phyloP scores from a whole-genome alignment of 1,140 invertebrate genomes.

The Drosophila sucinea region DNA sequence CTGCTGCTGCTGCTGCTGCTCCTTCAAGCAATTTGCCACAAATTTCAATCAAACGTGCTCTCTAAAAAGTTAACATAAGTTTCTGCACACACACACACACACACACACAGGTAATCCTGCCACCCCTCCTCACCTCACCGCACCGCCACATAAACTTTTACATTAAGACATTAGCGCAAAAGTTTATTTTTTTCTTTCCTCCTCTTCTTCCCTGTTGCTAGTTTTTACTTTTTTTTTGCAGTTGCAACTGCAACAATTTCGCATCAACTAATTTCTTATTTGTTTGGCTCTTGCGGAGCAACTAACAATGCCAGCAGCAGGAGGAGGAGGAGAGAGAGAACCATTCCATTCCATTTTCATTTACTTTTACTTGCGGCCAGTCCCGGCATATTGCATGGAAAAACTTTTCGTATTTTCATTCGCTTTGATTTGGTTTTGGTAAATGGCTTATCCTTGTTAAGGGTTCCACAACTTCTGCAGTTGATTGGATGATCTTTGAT shows the following conservation, averaged over 20 bases:
- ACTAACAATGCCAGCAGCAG: slow-evolving; percentile 31
- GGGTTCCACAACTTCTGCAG: slow-evolving; percentile 34
- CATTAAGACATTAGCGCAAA: slow-evolving; percentile 81
- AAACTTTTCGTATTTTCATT: slow-evolving; percentile 73
- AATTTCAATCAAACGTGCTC: slow-evolving; percentile 80
- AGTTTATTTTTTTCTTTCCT: slow-evolving; percentile 60
- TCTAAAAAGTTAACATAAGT: slow-evolving; percentile 71
- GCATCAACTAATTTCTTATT: slow-evolving; percentile 79
- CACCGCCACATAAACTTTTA: slow-evolving; percentile 75
- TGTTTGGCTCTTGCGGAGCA: slow-evolving; percentile 68
- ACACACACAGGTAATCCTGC: slow-evolving; percentile 45
- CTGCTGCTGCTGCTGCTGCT: slow-evolving; percentile 7
- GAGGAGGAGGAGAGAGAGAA: slow-evolving; percentile 18
- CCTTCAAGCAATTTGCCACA: slow-evolving; percentile 69
- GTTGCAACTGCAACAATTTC: slow-evolving; percentile 75
- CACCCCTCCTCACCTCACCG: background rate
- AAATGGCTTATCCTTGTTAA: slow-evolving; percentile 55
- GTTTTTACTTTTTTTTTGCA: slow-evolving; percentile 61
- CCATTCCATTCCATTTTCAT: slow-evolving; percentile 66
- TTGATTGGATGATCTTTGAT: slow-evolving; percentile 64
- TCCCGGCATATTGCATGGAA: slow-evolving; percentile 65
- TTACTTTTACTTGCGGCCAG: slow-evolving; percentile 55
- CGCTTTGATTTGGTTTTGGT: slow-evolving; percentile 58
- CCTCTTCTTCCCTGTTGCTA: slow-evolving; percentile 47
- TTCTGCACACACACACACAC: slow-evolving; percentile 23